Evolutionary conservation across 2,797 vertebrate species (phyloP), one percentile per base, ranked within the genome.

Genomic region (Alosa sapidissima): DNA sequence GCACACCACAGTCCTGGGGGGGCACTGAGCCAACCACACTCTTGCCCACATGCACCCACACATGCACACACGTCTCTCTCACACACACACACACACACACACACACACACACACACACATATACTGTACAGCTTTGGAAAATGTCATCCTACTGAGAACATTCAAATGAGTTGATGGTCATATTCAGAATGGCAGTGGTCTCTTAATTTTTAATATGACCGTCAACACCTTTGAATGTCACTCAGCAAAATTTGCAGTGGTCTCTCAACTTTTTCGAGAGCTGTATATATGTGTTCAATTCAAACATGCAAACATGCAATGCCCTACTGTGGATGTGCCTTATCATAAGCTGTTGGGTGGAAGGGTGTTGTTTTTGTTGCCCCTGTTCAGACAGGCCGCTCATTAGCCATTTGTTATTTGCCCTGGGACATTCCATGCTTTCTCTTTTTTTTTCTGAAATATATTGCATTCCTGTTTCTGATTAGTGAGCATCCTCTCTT

Each of bases 31-130:
- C 49, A 51, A 11, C 49, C 49, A 51, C 1, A 51, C 49, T 89
- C 90, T 88, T 91, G 85, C 92, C 92, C 90, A 83, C 91, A 58
- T 21, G 5, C 55, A 58, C 55, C 21, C 55, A 21, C 55, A 6
- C 55, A 58, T 2, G 21, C 55, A 58, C 55, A 58, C 16, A 58
- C 55, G 21, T 41, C 16, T 21, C 55, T 58, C 19, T 58, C 55
- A 58, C 0, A 58, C 19, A 58, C 16, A 19, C 2, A 11, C 14
- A 21, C 55, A 19, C 55, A 58, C 21, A 19, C 16, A 58, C 58
- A 62, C 58, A 62, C 58, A 62, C 58, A 62, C 21, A 62, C 58
- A 62, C 21, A 62, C 58, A n/a, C 58, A n/a, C 58, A n/a, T 3
- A 41, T 41, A 28, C 28, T n/a, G n/a, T n/a, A 28, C 28, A 28